phyloP scores from a whole-genome alignment of 53 echinoderm and acorn worm species.

The Holothuria scabra region DNA sequence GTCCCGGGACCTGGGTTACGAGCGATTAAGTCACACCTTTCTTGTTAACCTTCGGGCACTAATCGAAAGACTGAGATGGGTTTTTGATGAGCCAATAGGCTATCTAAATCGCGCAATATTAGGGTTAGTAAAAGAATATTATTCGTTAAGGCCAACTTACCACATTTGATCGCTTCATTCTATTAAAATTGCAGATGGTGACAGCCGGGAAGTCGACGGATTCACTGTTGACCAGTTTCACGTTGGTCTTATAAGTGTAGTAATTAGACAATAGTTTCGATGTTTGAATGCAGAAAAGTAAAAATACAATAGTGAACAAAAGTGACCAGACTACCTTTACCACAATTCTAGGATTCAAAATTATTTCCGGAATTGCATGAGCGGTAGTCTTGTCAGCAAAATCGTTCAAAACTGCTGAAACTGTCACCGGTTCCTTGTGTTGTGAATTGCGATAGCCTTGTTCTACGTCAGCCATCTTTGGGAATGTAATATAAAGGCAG shows the following conservation, averaged over 20 bases:
- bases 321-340: constrained; percentile 69
- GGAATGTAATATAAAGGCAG: too few species aligned
- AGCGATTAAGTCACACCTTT: too few species aligned
- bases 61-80: too few species aligned
- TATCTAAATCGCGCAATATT: too few species aligned
- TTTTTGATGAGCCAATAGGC: too few species aligned
- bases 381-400: constrained; percentile 79
- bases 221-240: constrained; percentile 66
- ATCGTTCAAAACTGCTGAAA: constrained; percentile 56
- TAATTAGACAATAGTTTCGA: constrained; percentile 53
- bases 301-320: constrained; percentile 34
- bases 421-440: too few species aligned
- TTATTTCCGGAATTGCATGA: constrained; percentile 73
- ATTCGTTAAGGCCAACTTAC: constrained; percentile 3
- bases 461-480: too few species aligned
- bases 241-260: constrained; percentile 68
- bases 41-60: too few species aligned
- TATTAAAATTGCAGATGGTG: constrained; percentile 86
- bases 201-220: constrained; percentile 71
- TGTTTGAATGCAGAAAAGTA: constrained; percentile 61
- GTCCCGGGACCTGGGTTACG: too few species aligned
- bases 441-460: too few species aligned
- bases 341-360: constrained; percentile 49
- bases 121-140: too few species aligned
- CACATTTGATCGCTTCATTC: constrained; percentile 50